phyloP scores from a whole-genome alignment of 2,113 vertebrate species.

The Caloenas nicobarica region DNA sequence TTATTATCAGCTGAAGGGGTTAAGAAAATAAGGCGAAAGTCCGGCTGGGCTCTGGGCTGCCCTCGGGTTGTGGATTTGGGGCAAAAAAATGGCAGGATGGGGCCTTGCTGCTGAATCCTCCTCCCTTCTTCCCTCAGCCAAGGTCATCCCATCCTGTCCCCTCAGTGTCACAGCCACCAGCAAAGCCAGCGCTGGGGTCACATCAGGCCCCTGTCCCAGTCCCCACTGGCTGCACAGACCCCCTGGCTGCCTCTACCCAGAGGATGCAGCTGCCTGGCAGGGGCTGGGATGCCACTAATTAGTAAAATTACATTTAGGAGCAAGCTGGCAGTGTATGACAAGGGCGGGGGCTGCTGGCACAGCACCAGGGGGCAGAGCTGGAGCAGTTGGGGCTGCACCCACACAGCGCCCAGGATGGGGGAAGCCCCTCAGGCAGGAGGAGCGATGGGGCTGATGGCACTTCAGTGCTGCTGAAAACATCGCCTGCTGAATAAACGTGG shows the following conservation, averaged over 20 bases:
- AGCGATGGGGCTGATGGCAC: fast-evolving
- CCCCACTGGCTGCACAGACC: no score
- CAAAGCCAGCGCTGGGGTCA: background rate
- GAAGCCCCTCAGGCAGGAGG: background rate
- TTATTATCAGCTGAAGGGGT: constrained; percentile 11
- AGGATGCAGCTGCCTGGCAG: fast-evolving
- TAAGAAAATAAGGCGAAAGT: background rate
- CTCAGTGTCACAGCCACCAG: background rate
- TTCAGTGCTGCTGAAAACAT: background rate
- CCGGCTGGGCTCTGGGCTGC: background rate
- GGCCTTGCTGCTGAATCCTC: background rate
- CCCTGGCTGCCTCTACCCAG: background rate
- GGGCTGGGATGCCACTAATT: background rate
- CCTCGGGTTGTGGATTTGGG: background rate
- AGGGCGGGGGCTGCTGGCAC: no score
- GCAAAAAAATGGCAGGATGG: background rate
- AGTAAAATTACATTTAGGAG: background rate
- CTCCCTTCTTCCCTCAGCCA: background rate
- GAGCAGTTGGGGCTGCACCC: background rate
- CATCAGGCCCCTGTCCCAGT: fast-evolving
- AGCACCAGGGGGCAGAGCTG: background rate
- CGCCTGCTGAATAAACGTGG: fast-evolving
- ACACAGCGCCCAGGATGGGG: background rate
- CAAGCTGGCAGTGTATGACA: background rate
- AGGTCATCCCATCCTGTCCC: fast-evolving